Evolutionary conservation across 2,888 invertebrate species (phyloP).

Genomic region (Didymodactylos carnosus): DNA sequence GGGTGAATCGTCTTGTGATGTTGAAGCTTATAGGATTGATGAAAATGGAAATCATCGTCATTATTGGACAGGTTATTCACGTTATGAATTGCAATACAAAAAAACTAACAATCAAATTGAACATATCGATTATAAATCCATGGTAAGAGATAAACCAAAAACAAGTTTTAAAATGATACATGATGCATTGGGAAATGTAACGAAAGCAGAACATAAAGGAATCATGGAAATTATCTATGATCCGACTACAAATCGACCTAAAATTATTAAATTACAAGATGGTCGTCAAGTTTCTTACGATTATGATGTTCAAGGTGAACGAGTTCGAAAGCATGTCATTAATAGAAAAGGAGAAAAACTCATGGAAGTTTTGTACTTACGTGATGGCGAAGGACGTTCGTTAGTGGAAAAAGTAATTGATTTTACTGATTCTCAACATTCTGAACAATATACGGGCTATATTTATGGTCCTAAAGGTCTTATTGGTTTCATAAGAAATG

Average conservation of each 20-base stretch:
- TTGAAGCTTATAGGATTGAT: not conserved
- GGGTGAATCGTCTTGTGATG: not conserved
- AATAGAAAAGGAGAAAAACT: not conserved
- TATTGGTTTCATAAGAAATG: not conserved
- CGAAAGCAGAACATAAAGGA: constrained; percentile 1
- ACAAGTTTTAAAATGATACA: not conserved
- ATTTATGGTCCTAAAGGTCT: constrained; percentile 7
- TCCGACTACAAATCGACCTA: not conserved
- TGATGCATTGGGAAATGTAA: constrained; percentile 1
- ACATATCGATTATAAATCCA: not conserved
- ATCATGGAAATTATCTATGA: constrained; percentile 5
- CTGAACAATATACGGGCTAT: not conserved
- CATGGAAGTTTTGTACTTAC: constrained; percentile 1
- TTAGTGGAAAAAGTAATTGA: constrained; percentile 2
- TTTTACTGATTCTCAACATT: not conserved
- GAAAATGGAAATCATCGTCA: constrained; percentile 3
- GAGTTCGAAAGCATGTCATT: not conserved
- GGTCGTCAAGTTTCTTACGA: not conserved
- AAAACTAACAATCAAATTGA: not conserved
- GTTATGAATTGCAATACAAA: not conserved
- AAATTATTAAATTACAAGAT: not conserved
- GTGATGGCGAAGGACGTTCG: constrained; percentile 1
- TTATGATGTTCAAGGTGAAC: not conserved
- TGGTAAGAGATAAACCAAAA: not conserved
- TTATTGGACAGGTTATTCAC: not conserved